Conservation (phyloP, 30 jellyfish, hydroid and myxozoan genomes). For the Aurelia sp. region DNA sequence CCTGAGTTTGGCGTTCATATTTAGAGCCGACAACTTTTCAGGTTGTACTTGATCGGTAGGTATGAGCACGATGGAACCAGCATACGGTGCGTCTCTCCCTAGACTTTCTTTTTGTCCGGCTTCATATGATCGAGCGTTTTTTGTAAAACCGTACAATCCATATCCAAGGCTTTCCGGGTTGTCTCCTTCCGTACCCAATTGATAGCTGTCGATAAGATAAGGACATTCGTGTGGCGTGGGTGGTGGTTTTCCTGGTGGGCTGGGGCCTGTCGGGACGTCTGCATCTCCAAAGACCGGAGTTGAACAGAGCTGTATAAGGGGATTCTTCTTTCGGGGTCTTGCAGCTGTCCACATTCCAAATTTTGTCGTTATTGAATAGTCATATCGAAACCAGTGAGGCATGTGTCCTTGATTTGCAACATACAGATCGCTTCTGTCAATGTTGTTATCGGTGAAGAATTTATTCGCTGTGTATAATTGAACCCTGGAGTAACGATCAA, state of each 20-base stretch:
- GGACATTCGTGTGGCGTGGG: slow-evolving; percentile 9
- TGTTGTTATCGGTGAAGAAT: neutral
- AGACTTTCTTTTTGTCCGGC: neutral
- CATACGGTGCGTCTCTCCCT: neutral
- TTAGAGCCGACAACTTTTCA: neutral
- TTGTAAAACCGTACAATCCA: slow-evolving; percentile 5
- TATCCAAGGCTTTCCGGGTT: neutral
- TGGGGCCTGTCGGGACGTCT: neutral
- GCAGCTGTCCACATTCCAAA: neutral
- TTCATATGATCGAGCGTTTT: neutral
- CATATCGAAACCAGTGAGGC: neutral
- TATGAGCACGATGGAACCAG: slow-evolving; percentile 13
- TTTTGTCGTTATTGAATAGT: neutral
- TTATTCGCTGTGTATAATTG: neutral
- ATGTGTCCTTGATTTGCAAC: slow-evolving; percentile 5
- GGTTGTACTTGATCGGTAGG: slow-evolving; percentile 15
- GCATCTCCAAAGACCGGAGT: neutral
- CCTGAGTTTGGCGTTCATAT: slow-evolving; percentile 3
- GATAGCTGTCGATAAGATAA: slow-evolving; percentile 10
- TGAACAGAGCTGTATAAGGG: neutral
- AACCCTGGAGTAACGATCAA: neutral
- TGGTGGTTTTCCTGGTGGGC: neutral
- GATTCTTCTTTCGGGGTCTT: neutral
- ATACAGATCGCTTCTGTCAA: slow-evolving; percentile 7
- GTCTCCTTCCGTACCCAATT: neutral